phyloP scores from a whole-genome alignment of 1,140 invertebrate genomes.

The Apis dorsata region DNA sequence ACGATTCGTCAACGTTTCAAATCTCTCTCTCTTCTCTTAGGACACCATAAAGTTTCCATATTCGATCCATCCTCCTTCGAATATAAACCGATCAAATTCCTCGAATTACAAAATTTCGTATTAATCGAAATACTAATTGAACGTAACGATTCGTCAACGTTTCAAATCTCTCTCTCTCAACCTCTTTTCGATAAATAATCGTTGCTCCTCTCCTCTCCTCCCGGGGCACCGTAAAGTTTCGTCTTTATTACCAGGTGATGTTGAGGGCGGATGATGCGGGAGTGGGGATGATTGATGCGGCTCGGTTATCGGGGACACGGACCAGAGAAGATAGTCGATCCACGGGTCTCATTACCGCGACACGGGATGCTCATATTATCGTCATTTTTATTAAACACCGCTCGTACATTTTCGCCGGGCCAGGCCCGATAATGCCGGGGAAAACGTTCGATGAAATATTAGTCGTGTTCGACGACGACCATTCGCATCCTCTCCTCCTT shows the following conservation, averaged over 20 bases:
- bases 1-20: too few relatives aligned
- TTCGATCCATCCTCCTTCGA: too few relatives aligned
- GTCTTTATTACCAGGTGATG: slow-evolving; percentile 74
- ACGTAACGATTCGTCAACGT: too few relatives aligned
- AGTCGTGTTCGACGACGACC: slow-evolving; percentile 16
- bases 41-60: too few relatives aligned
- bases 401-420: slow-evolving; percentile 52
- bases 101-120: too few relatives aligned
- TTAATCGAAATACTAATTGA: too few relatives aligned
- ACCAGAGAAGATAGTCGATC: slow-evolving; percentile 72
- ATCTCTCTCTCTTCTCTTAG: too few relatives aligned
- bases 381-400: slow-evolving; percentile 78
- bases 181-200: too few relatives aligned
- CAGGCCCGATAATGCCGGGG: slow-evolving; percentile 20
- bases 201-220: neutral
- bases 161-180: too few relatives aligned
- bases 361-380: slow-evolving; percentile 80
- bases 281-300: slow-evolving; percentile 77
- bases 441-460: slow-evolving; percentile 51
- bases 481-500: neutral
- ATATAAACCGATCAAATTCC: too few relatives aligned
- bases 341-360: slow-evolving; percentile 76
- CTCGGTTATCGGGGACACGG: slow-evolving; percentile 77
- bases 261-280: slow-evolving; percentile 31
- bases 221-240: slow-evolving; percentile 61